phyloP scores from a whole-genome alignment of 2,113 vertebrate genomes.

The Coptodon bakossiorum region DNA sequence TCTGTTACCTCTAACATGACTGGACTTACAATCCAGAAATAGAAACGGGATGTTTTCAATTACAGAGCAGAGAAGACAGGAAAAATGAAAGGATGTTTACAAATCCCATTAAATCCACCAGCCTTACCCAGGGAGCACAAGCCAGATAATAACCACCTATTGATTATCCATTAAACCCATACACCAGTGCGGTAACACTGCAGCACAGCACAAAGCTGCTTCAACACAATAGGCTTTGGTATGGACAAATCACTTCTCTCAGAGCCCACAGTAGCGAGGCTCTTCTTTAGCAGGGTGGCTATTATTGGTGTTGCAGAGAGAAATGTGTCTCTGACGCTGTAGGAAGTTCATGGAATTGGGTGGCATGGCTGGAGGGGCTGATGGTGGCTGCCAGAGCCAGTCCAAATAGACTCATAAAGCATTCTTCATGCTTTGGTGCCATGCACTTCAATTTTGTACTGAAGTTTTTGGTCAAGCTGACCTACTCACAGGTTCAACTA shows the following conservation, averaged over 20 bases:
- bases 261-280: neutral
- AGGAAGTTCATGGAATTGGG: neutral
- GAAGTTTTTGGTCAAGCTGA: neutral
- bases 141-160: conserved; percentile 68
- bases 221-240: conserved; percentile 10
- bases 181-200: conserved; percentile 19
- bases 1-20: conserved; percentile 10
- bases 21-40: neutral
- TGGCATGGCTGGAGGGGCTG: neutral
- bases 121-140: conserved; percentile 37
- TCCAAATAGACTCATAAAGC: conserved; percentile 29
- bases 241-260: conserved; percentile 27
- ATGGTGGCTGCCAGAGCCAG: neutral
- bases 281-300: neutral
- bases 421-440: conserved; percentile 6
- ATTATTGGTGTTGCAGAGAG: neutral
- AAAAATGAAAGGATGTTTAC: conserved; percentile 69
- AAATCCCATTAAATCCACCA: conserved; percentile 58
- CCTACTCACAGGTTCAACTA: neutral
- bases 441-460: neutral
- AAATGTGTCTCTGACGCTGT: conserved; percentile 14
- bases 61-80: conserved; percentile 47
- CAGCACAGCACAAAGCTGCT: conserved; percentile 17
- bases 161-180: conserved; percentile 70
- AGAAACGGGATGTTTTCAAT: conserved; percentile 56